Evolutionary conservation across 1,140 invertebrate genomes (phyloP), one percentile per base, ranked within the genome.

Genomic region (Asobara japonica): DNA sequence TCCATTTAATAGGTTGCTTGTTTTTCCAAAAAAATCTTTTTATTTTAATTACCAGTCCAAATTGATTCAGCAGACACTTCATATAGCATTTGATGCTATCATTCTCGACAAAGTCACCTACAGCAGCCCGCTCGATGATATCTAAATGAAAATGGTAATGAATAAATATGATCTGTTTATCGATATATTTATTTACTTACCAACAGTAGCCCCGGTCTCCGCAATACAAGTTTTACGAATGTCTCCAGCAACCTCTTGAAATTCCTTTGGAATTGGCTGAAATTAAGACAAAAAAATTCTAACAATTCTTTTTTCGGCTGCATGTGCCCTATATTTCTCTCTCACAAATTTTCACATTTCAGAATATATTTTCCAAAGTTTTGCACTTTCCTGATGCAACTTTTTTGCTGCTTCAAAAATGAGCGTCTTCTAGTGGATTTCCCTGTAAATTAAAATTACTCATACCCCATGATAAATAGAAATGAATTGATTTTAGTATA

Each of bases 81-180:
- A 86, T 77, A 62, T 87, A 87, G 62, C 86, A 88, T 60, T 82
- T 84, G 0, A 88, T 68, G 25, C 74, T 78, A 6, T 77, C 18
- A 2, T 78, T 66, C 0, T 80, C 73, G 0, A 72, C 30, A 6
- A 83, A 81, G 0, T 74, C 27, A 10, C 80, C 80, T 6, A 64
- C 66, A 20, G 66, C 73, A 8, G 75, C 72, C 1, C 41, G 60
- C 0, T 75, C 70, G 30, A 83, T 8, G 0, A 61, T 8, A 3
- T 77, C 81, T 81, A 22, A 65, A 69, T 70, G 11, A 45, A 61
- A 60, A 72, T 13, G n/a, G n/a, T n/a, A n/a, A n/a, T n/a, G n/a
- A n/a, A n/a, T n/a, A n/a, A n/a, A n/a, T n/a, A n/a, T n/a, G 20
- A 60, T 29, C 3, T 51, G 22, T 65, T 31, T 22, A 65, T 38